Percentiles rank a stretch among this genome's conserved stretches.
These are phyloP conservation scores for Apamea crenata DNA, from an alignment of 2,888 invertebrate species.

Conservation along the genomic window DNA sequence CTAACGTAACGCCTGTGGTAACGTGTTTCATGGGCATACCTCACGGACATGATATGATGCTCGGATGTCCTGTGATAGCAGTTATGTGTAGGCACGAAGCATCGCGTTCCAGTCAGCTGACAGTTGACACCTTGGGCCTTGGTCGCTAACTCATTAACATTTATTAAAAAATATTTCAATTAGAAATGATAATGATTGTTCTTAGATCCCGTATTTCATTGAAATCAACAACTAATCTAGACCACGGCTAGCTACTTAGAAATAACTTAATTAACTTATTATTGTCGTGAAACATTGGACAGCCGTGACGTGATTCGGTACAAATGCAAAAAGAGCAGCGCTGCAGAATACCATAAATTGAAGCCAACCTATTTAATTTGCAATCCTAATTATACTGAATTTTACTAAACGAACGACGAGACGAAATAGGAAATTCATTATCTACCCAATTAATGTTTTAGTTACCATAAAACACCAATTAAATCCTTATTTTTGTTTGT, in stretches of 20 bases:
- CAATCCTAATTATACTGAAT: conserved; percentile 20
- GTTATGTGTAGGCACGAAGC: background rate
- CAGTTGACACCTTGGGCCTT: conserved; percentile 4
- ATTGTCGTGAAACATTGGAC: conserved; percentile 19
- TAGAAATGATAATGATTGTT: conserved; percentile 3
- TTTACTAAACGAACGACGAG: conserved; percentile 7
- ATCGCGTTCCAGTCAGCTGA: conserved; percentile 23
- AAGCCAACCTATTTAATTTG: conserved; percentile 17
- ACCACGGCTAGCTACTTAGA: conserved; percentile 28
- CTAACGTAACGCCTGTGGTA: background rate
- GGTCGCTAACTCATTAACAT: conserved; percentile 17
- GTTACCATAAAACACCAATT: conserved; percentile 23
- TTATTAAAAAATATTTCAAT: background rate
- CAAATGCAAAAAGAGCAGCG: background rate
- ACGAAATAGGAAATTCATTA: conserved; percentile 28
- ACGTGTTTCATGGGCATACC: too few species aligned
- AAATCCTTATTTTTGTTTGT: conserved; percentile 35
- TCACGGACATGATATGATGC: background rate
- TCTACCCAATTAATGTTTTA: background rate
- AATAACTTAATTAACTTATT: conserved; percentile 24
- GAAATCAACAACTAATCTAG: conserved; percentile 25
- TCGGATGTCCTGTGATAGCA: background rate
- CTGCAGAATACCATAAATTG: conserved; percentile 14
- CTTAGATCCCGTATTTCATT: conserved; percentile 16
- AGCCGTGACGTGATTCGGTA: conserved; percentile 3